Percentiles rank a stretch among this genome's conserved stretches.
These are phyloP conservation scores for Palythoa caribaeorum DNA, from an alignment of 92 coral and sea anemone species.

Conservation along the genomic window DNA sequence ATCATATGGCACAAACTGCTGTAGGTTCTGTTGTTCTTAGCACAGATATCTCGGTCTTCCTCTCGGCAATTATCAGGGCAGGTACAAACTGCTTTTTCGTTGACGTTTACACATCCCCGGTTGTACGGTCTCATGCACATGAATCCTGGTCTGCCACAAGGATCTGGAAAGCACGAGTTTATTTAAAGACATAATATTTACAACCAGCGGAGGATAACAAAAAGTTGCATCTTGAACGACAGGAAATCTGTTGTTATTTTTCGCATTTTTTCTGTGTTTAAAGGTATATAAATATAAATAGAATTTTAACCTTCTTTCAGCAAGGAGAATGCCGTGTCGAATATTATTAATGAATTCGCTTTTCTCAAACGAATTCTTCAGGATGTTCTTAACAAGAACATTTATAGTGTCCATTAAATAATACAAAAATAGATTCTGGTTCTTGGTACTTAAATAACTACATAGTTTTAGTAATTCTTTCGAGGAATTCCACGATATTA, in stretches of 20 bases:
- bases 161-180: background rate
- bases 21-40: no score
- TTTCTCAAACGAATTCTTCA: no score
- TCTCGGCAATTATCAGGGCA: constrained; percentile 34
- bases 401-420: no score
- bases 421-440: no score
- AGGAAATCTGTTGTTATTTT: no score
- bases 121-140: constrained; percentile 18
- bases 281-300: background rate
- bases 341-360: no score
- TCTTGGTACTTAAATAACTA: no score
- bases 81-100: background rate
- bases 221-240: background rate
- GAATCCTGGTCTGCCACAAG: constrained; percentile 27
- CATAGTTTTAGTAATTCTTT: no score
- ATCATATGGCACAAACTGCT: constrained; percentile 42
- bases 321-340: no score
- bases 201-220: background rate
- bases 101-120: constrained; percentile 13
- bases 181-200: background rate
- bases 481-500: no score
- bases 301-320: background rate
- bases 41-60: constrained; percentile 13
- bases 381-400: no score
- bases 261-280: background rate